These are phyloP conservation scores for Octomys mimax DNA, from an alignment of 2,797 vertebrate species.

Conservation along the genomic window DNA sequence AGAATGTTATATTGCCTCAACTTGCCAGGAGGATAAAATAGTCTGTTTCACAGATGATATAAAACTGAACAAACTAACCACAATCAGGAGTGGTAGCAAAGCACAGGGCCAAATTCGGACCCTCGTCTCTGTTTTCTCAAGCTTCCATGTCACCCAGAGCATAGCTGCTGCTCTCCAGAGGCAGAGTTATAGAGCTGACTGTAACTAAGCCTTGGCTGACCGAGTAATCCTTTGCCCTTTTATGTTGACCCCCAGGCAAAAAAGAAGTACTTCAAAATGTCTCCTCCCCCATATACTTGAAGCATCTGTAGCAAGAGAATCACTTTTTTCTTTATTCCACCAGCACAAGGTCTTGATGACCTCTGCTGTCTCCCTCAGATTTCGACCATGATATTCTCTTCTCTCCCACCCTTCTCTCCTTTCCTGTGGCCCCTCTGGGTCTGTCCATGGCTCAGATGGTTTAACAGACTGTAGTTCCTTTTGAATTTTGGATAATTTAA, in stretches of 20 bases:
- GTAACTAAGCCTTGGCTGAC: not conserved
- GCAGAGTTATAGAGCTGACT: too few species aligned
- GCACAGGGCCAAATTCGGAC: not conserved
- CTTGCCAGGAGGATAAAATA: not conserved
- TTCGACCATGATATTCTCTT: not conserved
- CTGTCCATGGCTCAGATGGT: not conserved
- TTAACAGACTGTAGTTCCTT: not conserved
- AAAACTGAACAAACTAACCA: slow-evolving; percentile 21
- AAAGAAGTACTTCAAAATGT: not conserved
- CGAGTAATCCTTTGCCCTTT: not conserved
- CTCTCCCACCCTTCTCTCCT: not conserved
- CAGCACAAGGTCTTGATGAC: not conserved
- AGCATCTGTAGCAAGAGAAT: not conserved
- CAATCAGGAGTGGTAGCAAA: not conserved
- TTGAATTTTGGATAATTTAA: slow-evolving; percentile 33
- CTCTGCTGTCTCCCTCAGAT: not conserved
- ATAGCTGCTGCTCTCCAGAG: not conserved
- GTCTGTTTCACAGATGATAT: not conserved
- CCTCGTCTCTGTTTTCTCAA: not conserved
- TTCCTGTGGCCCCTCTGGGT: not conserved
- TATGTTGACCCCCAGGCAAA: not conserved
- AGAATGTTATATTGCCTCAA: not conserved
- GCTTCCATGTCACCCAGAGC: not conserved
- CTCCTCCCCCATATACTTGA: not conserved
- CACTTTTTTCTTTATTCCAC: not conserved